Conservation (phyloP, 1,140 invertebrate species). For the Ganaspis sp. region DNA sequence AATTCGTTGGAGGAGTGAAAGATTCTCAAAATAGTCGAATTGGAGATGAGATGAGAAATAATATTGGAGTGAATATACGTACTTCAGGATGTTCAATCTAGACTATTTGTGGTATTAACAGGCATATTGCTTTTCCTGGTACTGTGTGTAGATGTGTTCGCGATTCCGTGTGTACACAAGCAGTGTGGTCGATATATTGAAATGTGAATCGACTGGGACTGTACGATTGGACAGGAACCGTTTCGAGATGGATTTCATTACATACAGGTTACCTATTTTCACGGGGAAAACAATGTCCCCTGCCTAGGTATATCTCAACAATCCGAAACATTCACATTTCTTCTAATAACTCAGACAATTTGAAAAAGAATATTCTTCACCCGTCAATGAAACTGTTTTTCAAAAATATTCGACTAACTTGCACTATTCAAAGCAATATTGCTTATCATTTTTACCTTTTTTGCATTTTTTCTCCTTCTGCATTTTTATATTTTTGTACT, state of each 20-base stretch:
- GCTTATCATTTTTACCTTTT: too few species aligned
- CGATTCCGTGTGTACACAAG: background rate
- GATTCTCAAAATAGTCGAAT: background rate
- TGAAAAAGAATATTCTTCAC: too few species aligned
- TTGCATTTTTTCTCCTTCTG: too few species aligned
- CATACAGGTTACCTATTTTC: slow-evolving; percentile 29
- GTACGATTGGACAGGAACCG: slow-evolving; percentile 33
- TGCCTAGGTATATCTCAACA: background rate
- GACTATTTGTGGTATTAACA: slow-evolving; percentile 50
- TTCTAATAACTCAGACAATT: background rate
- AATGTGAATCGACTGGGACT: slow-evolving; percentile 39
- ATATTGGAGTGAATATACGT: background rate
- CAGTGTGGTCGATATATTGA: slow-evolving; percentile 45
- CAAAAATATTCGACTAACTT: too few species aligned
- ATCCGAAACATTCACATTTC: background rate
- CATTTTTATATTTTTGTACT: too few species aligned
- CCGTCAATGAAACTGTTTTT: too few species aligned
- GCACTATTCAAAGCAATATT: too few species aligned
- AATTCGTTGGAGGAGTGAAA: background rate
- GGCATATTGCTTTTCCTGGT: slow-evolving; percentile 49
- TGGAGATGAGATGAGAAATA: background rate
- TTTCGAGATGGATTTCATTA: slow-evolving; percentile 48
- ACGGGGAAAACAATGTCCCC: background rate
- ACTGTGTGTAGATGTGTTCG: background rate
- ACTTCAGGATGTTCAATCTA: slow-evolving; percentile 21